Percentiles rank a stretch among this genome's conserved stretches.
Evolutionary conservation across 1,140 invertebrate genomes (phyloP).

Genomic region (Pseudomyrmex concolor): DNA sequence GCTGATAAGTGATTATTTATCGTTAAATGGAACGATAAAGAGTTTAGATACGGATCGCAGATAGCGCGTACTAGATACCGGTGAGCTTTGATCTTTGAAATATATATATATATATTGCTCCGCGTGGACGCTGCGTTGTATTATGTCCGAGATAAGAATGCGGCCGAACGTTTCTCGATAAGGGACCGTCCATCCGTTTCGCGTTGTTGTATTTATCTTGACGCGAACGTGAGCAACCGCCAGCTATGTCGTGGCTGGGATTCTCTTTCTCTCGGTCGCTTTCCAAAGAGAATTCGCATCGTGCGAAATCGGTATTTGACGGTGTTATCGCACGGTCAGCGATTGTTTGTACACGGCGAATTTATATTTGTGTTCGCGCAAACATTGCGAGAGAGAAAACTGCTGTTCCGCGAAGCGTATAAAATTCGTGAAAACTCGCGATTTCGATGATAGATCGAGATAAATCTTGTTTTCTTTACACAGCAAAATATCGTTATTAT

Average conservation of each 20-base stretch:
- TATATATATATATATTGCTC: neutral
- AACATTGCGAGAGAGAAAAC: too few relatives aligned
- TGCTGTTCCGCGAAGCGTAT: too few relatives aligned
- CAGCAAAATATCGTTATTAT: neutral
- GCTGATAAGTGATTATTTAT: constrained; percentile 38
- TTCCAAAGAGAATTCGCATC: constrained; percentile 19
- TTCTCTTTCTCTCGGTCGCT: neutral
- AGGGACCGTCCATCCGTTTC: constrained; percentile 17
- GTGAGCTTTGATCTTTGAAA: constrained; percentile 33
- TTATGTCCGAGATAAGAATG: constrained; percentile 48
- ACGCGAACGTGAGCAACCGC: constrained; percentile 45
- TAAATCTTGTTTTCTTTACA: too few relatives aligned
- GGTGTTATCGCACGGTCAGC: too few relatives aligned
- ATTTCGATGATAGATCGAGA: too few relatives aligned
- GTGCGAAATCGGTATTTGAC: neutral
- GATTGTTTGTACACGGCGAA: too few relatives aligned
- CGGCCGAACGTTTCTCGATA: constrained; percentile 50
- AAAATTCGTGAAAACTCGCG: too few relatives aligned
- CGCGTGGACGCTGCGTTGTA: neutral
- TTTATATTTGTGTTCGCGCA: too few relatives aligned
- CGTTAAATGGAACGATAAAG: neutral
- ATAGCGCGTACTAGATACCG: neutral
- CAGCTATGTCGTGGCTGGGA: constrained; percentile 43
- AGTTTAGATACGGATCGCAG: neutral
- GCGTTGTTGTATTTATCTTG: constrained; percentile 13